Base-by-base conservation (phyloP, 1,140 invertebrate genomes). In the Tribolium madens region DNA sequence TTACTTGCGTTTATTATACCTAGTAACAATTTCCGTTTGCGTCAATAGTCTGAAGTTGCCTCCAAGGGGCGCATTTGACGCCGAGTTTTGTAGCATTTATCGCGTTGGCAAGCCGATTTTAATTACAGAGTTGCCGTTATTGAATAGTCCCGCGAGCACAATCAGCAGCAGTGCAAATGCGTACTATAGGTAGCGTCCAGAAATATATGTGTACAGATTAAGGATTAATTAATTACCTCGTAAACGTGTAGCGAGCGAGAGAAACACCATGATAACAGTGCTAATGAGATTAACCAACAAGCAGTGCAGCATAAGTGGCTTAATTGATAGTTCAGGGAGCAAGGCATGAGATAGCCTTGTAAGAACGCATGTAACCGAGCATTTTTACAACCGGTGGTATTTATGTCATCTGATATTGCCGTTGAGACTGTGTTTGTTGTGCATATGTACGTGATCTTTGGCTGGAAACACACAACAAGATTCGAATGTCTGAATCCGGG, bases 171-270 rank as follows among this genome's bases (percentile, higher is more conserved):
- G 15, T 50, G 71, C 78, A 79, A 57, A 64, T 64, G 26, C 64
- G 72, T 70, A 73, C 13, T 50, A n/a, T n/a, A 53, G 53, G 57
- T 74, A 69, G 60, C 46, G 70, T 57, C 76, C 76, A 80, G 77
- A 80, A 80, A 79, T 81, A 80, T 78, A 79, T 76, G 77, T 81
- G 76, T 80, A 80, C 78, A 81, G 80, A 83, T 81, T 81, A 83
- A 77, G 82, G 76, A 82, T 81, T 84, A 84, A 84, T 84, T 84
- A 84, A 84, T 84, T 84, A 81, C 79, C 71, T 82, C 75, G 80
- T 81, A 81, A 83, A 82, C 82, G 83, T 77, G 80, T 78, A 77
- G 80, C 79, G 79, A 80, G 81, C 77, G 80, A 77, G 80, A 83
- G 81, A 81, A 80, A 81, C 79, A 80, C 79, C 80, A 78, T 76